Conservation (phyloP, 1,140 invertebrate genomes). For the Papilio aristodemus region DNA sequence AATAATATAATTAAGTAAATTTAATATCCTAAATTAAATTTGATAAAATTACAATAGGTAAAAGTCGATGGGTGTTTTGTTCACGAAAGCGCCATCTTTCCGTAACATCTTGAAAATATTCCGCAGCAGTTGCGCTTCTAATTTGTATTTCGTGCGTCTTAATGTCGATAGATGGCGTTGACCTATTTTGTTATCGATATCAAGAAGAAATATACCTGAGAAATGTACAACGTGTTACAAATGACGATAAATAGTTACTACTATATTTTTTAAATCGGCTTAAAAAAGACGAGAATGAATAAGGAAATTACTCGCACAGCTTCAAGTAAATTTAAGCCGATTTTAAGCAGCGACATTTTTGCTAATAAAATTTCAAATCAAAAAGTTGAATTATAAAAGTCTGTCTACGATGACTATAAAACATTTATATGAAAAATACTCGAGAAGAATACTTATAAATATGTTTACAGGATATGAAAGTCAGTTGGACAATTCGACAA, state of each 20-base stretch:
- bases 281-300: neutral
- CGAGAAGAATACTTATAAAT: constrained; percentile 23
- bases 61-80: neutral
- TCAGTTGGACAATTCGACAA: neutral
- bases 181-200: too few species aligned
- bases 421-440: constrained; percentile 31
- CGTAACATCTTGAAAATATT: neutral
- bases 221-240: too few species aligned
- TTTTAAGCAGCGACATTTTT: neutral
- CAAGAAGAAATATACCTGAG: too few species aligned
- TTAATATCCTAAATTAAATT: too few species aligned
- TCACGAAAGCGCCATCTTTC: neutral
- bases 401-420: constrained; percentile 20
- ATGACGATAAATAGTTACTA: too few species aligned
- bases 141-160: neutral
- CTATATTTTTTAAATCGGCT: too few species aligned
- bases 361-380: constrained; percentile 11
- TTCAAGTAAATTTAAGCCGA: neutral
- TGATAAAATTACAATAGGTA: neutral
- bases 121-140: neutral
- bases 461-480: constrained; percentile 12
- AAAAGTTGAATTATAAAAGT: constrained; percentile 23
- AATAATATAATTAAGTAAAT: too few species aligned
- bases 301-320: neutral
- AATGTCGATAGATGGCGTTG: constrained; percentile 7